Evolutionary conservation across 1,140 invertebrate genomes (phyloP), one percentile per base, ranked within the genome.

Genomic region (Andrena cerasifolii): DNA sequence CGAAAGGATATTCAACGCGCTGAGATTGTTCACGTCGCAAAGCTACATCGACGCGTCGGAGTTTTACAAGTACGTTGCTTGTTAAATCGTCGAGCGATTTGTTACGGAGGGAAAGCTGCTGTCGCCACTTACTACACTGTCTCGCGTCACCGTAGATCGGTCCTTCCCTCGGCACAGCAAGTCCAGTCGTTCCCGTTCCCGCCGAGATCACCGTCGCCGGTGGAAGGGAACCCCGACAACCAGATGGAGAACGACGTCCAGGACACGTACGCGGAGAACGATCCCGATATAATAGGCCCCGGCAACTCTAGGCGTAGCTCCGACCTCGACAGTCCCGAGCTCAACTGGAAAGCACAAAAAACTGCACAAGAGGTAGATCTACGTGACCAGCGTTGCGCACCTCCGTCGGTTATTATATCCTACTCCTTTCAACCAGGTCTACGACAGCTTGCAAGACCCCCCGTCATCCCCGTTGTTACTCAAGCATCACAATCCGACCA

Each of bases 11-110:
- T 93, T 93, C 58, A 92, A 88, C 59, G 90, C 91, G 2, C 80
- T 92, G 12, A 87, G 88, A 79, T 88, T 91, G 7, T 89, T 92
- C 31, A 91, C 90, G 0, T 89, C 91, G 2, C 90, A 92, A 28
- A 92, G 90, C 56, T 92, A 91, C 76, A 92, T 92, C 68, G 91
- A 93, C 53, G 90, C 91, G 33, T 89, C 90, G 33, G 91, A 92
- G 65, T 93, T 92, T 88, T 92, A 91, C 82, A 93, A 92, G 92
- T 93, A 74, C 70, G 87, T 53, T 49, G 3, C 1, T 12, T 10
- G 2, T 63, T 26, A 49, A n/a, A 54, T 21, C 7, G 47, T 16
- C 0, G 21, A 26, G n/a, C n/a, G n/a, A n/a, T n/a, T n/a, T n/a
- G n/a, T n/a, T n/a, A n/a, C n/a, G n/a, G n/a, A n/a, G n/a, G n/a